These are phyloP conservation scores for Cerastoderma edule DNA, from an alignment of 2,888 invertebrate species.

Conservation along the genomic window DNA sequence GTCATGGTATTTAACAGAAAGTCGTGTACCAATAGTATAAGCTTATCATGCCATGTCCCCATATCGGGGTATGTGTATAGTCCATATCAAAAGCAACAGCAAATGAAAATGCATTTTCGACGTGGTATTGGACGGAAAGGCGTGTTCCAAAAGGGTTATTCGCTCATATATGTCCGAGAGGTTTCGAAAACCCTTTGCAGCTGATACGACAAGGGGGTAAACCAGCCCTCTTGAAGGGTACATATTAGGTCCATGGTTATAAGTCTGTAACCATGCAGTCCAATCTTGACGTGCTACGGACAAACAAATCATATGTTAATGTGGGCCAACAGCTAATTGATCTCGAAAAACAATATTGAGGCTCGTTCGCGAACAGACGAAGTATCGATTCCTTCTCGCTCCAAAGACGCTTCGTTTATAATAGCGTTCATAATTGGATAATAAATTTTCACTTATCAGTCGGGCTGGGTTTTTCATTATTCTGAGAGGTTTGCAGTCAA, in stretches of 20 bases:
- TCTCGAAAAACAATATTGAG: slow-evolving; percentile 14
- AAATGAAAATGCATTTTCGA: no score
- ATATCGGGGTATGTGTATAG: no score
- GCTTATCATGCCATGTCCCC: no score
- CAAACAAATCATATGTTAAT: slow-evolving; percentile 6
- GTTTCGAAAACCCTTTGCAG: no score
- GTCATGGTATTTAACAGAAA: no score
- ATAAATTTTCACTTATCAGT: slow-evolving; percentile 24
- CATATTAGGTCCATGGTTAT: neutral
- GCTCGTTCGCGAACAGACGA: neutral
- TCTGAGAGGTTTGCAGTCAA: neutral
- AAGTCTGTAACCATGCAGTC: no score
- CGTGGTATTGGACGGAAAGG: no score
- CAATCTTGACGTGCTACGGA: neutral
- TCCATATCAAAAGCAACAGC: no score
- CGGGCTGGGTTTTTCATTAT: slow-evolving; percentile 8
- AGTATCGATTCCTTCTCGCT: slow-evolving; percentile 9
- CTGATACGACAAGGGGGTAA: neutral
- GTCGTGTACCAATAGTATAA: no score
- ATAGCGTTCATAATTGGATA: slow-evolving; percentile 4
- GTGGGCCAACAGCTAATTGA: slow-evolving; percentile 16
- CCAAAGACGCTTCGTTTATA: slow-evolving; percentile 14
- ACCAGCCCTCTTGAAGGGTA: neutral
- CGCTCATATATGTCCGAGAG: no score
- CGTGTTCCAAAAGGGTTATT: no score